These are phyloP conservation scores for Heteromyza rotundicornis DNA, from an alignment of 2,888 invertebrate species.

Conservation along the genomic window DNA sequence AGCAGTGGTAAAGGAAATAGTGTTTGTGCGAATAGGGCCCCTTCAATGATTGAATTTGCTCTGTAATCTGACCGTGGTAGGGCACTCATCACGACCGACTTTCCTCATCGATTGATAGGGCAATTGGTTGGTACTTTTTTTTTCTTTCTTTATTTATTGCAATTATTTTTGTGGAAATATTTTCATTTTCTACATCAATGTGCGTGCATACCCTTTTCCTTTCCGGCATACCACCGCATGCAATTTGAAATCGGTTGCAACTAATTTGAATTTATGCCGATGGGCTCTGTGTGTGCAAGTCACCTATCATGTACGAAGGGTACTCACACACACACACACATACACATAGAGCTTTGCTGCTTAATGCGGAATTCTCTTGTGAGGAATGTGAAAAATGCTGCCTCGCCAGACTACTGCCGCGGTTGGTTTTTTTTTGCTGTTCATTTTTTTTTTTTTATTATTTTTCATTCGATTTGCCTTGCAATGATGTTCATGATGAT, in stretches of 20 bases:
- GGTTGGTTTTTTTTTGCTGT: slow-evolving; percentile 11
- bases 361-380: slow-evolving; percentile 8
- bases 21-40: neutral
- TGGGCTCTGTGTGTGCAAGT: no score
- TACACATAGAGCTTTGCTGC: slow-evolving; percentile 32
- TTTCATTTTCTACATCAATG: neutral
- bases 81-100: neutral
- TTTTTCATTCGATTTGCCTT: no score
- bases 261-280: slow-evolving; percentile 1
- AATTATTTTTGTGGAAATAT: slow-evolving; percentile 2
- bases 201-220: neutral
- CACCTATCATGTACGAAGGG: no score
- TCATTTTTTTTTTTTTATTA: slow-evolving; percentile 15
- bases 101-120: neutral
- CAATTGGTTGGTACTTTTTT: neutral
- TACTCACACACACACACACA: slow-evolving; percentile 7
- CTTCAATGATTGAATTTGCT: neutral
- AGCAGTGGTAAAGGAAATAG: neutral
- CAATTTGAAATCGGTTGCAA: slow-evolving; percentile 8
- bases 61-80: neutral
- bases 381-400: slow-evolving; percentile 50
- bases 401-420: slow-evolving; percentile 22
- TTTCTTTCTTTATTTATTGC: neutral
- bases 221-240: neutral
- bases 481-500: no score